phyloP scores from a whole-genome alignment of 2,113 vertebrate species.

The Tragelaphus imberbis region DNA sequence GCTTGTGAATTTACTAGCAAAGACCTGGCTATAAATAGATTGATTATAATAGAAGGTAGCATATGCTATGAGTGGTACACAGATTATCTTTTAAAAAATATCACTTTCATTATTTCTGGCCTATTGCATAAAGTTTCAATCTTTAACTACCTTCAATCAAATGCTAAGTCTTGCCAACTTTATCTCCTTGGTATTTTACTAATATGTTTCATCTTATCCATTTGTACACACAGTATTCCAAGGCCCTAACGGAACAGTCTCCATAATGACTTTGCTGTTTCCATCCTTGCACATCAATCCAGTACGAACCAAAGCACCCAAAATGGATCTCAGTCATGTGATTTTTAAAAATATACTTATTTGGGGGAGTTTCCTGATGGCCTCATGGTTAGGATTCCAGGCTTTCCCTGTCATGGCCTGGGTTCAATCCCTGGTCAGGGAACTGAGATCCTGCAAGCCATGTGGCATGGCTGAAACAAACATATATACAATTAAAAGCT shows the following conservation, averaged over 20 bases:
- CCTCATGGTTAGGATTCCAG: not conserved
- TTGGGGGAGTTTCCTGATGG: not conserved
- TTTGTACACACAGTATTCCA: not conserved
- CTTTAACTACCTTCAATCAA: not conserved
- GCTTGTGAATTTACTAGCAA: not conserved
- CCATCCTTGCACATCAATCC: not conserved
- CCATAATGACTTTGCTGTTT: not conserved
- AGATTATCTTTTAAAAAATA: slow-evolving; percentile 12
- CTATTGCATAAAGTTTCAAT: not conserved
- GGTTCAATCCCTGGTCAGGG: not conserved
- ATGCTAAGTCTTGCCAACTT: not conserved
- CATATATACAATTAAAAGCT: not conserved
- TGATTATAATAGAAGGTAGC: not conserved
- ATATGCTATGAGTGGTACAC: not conserved
- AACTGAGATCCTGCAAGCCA: not conserved
- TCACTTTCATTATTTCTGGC: not conserved
- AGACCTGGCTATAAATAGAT: not conserved
- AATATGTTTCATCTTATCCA: not conserved
- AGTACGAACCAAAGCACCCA: not conserved
- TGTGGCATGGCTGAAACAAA: not conserved
- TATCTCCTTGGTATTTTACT: not conserved
- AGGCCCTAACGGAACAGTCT: not conserved
- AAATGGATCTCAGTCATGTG: not conserved
- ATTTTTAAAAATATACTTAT: not conserved
- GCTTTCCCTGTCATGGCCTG: not conserved